Evolutionary conservation across 2,888 invertebrate species (phyloP).

Genomic region (Escarpia spicata): DNA sequence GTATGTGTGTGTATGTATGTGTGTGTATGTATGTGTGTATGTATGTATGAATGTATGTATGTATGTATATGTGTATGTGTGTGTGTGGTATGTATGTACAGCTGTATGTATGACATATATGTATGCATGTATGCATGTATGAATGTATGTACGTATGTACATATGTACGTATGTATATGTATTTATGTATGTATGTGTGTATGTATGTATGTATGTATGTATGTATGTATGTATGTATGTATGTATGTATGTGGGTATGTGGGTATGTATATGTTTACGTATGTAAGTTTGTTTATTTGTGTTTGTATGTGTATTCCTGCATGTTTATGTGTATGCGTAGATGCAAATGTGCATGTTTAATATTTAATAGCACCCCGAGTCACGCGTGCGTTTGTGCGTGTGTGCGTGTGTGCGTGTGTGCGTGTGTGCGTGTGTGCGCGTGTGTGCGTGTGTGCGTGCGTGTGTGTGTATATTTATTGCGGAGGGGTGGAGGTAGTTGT

Average conservation of each 20-base stretch:
- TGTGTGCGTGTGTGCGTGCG: background rate
- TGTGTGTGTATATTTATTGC: background rate
- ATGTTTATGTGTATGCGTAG: background rate
- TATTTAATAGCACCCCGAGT: too few relatives aligned
- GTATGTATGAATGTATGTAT: background rate
- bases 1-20: background rate
- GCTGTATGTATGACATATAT: background rate
- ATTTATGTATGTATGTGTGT: conserved; percentile 1
- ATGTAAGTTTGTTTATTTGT: too few relatives aligned
- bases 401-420: background rate
- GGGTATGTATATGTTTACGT: too few relatives aligned
- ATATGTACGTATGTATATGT: conserved; percentile 26
- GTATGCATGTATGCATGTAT: too few relatives aligned
- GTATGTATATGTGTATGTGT: background rate
- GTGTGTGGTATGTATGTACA: background rate
- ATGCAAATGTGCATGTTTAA: background rate
- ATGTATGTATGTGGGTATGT: too few relatives aligned
- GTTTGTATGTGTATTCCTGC: background rate
- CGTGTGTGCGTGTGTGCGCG: background rate
- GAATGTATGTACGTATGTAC: conserved; percentile 24
- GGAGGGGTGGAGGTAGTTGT: background rate
- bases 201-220: conserved; percentile 23
- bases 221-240: conserved; percentile 23
- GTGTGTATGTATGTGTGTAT: background rate
- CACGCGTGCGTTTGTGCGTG: background rate